Base-by-base conservation (phyloP, 2,888 invertebrate genomes). In the Dione juno region DNA sequence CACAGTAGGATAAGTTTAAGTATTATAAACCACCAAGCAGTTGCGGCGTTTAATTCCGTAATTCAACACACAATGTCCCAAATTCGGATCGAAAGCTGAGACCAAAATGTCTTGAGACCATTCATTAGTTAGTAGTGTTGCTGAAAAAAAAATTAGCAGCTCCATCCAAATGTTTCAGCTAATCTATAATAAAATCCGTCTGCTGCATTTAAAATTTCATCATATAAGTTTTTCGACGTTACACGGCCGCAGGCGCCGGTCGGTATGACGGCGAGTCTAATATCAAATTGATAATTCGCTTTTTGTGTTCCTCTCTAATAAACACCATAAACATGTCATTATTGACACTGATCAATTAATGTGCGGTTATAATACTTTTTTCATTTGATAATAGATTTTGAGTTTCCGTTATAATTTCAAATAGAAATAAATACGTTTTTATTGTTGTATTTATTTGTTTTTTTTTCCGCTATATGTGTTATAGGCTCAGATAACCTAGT, bases 301-400 rank as follows among this genome's bases (percentile, higher is more conserved):
- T 81, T 87, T 90, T 88, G 77, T 70, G 53, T 3, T 16, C 37
- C 69, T 50, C 63, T 65, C 67, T 73, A 64, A n/a, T n/a, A n/a
- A 72, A 71, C 76, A 83, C 84, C 84, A 89, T 89, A 89, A 90
- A 89, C 88, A 91, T 91, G 88, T 88, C 89, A 88, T 90, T 88
- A 88, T 88, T 88, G 86, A 82, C 90, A 85, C 90, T 85, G 83
- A 80, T 86, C 90, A 91, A 91, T 92, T 90, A 91, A 76, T 74
- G 82, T 76, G 67, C 53, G 53, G 28, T 67, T 43, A 48, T 21
- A 48, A 28, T 28, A 13, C 35, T 67, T 72, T 58, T 61, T n/a
- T n/a, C n/a, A n/a, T 67, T 69, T 19, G 66, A 41, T 50, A 57
- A 35, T 11, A 57, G 16, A 59, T 69, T 28, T n/a, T n/a, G n/a